Percentiles rank a stretch among this genome's conserved stretches.
These are phyloP conservation scores for Vicugna pacos DNA, from an alignment of 2,113 vertebrate genomes.

Conservation along the genomic window DNA sequence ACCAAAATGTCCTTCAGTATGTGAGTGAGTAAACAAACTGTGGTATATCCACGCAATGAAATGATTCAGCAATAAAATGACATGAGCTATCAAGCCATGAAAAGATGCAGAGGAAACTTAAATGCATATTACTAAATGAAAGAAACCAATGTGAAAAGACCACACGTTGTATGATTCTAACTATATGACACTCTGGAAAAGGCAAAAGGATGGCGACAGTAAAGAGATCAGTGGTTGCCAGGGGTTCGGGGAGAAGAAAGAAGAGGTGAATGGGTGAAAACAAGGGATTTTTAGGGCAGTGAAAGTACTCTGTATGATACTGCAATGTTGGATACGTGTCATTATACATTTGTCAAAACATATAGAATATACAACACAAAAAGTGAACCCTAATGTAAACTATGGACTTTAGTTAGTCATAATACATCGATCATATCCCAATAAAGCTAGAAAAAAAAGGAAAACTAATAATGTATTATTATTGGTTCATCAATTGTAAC, in stretches of 20 bases:
- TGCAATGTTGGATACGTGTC: neutral
- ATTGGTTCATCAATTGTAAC: neutral
- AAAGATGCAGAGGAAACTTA: neutral
- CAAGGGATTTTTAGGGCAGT: neutral
- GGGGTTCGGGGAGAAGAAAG: neutral
- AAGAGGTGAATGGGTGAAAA: neutral
- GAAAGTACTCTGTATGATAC: neutral
- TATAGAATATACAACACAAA: neutral
- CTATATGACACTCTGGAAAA: neutral
- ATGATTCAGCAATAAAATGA: neutral
- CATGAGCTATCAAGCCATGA: neutral
- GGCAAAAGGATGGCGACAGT: neutral
- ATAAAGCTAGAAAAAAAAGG: neutral
- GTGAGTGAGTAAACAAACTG: neutral
- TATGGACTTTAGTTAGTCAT: neutral
- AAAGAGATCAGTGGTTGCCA: neutral
- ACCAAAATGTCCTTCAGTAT: neutral
- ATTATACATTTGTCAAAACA: neutral
- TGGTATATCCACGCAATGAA: neutral
- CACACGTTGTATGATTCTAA: neutral
- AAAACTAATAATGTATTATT: neutral
- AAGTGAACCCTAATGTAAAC: neutral
- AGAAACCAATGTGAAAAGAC: neutral
- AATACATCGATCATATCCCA: neutral
- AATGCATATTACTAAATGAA: slow-evolving; percentile 3